Evolutionary conservation across 2,113 vertebrate genomes (phyloP), one percentile per base, ranked within the genome.

Genomic region (Trogon melanurus): DNA sequence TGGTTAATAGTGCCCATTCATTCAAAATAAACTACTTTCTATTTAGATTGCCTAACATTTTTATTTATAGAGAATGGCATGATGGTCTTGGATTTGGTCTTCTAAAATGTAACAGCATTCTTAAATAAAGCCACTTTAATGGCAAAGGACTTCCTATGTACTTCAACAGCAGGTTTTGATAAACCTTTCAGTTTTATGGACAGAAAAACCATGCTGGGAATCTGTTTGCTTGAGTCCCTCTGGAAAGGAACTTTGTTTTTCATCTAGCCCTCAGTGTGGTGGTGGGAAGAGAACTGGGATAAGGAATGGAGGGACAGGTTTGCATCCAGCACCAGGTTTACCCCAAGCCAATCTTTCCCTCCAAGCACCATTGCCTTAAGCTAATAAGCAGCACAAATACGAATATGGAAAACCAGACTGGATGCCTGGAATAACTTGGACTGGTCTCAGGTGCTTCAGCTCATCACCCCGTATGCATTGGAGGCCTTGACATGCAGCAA

Each of bases 401-500:
- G 44, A 66, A 50, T 25, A 41, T 70, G 47, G 18, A 30, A 66
- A 79, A 48, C 7, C 26, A 64, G 58, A 19, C 48, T 62, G 64
- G 56, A 58, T 0, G 6, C 58, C 44, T 0, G 0, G n/a, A 47
- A 29, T 45, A 57, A 56, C 32, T 13, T 26, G 30, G 58, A 15
- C 51, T 29, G 38, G 30, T 62, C 62, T 2, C 1, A 90, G 14
- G 67, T 16, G 5, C 67, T 71, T 75, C 0, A 1, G 36, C 30
- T 38, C 69, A 36, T 44, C 36, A 54, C 41, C 47, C 18, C 13
- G 11, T 2, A 0, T 6, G 6, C 45, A 3, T 11, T 1, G 1
- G 47, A 36, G 51, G 9, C 21, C 32, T 22, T 4, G 4, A 8
- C 0, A 4, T 13, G 22, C 16, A 26, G 36, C 47, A 70, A 51